Base-by-base conservation (phyloP, 2,888 invertebrate species). In the Bugulina stolonifera region DNA sequence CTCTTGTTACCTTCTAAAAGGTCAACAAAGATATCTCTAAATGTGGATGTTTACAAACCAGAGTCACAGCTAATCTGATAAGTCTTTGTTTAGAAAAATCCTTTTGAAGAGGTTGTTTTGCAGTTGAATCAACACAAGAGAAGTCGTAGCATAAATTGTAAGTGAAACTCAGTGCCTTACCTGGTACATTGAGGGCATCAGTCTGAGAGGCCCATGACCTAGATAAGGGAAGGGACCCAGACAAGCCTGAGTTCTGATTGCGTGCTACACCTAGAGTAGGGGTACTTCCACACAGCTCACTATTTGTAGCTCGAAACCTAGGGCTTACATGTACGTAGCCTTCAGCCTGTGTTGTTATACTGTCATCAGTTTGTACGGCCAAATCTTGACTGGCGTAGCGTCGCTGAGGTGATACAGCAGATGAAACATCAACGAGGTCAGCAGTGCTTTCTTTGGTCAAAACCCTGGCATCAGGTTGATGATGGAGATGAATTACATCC, bases 141-240 rank as follows among this genome's bases (percentile, higher is more conserved):
- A n/a, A n/a, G n/a, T n/a, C n/a, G n/a, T n/a, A n/a, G n/a, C n/a
- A n/a, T n/a, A n/a, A n/a, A n/a, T n/a, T n/a, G n/a, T n/a, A n/a
- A n/a, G n/a, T n/a, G n/a, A n/a, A n/a, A n/a, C n/a, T n/a, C n/a
- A n/a, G n/a, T 10, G 18, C 5, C 43, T 43, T 43, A 64, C 29
- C 27, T 14, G n/a, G 1, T 27, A 32, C 32, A n/a, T 64, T n/a
- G 29, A 64, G 27, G 27, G 34, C 64, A 32, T 64, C 64, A 14
- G 64, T 64, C 27, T 64, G 64, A 10, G 64, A 64, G 27, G 64
- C 64, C 64, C 64, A 64, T 14, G 64, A 32, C 27, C 64, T 64
- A n/a, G 43, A 43, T 5, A 5, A 18, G 18, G 43, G 18, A 18
- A 43, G 43, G 18, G 43, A 18, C 18, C 18, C 10, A 43, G 43